Conservation (phyloP, 1,140 invertebrate species). For the Frieseomelitta varia region DNA sequence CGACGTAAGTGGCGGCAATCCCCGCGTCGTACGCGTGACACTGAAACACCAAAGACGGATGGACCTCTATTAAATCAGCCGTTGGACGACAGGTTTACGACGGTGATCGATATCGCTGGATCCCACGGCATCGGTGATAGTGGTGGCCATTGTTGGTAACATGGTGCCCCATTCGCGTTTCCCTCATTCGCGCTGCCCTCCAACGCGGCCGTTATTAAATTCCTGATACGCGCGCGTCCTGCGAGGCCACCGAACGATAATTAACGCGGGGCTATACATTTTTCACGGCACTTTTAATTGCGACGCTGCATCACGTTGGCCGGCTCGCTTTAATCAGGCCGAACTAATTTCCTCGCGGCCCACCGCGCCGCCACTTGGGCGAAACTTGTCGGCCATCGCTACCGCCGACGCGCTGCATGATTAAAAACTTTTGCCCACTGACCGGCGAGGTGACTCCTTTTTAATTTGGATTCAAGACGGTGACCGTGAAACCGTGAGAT, state of each 20-base stretch:
- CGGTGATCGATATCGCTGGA: slow-evolving; percentile 6
- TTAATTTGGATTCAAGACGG: not conserved
- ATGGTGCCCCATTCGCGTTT: not conserved
- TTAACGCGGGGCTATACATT: slow-evolving; percentile 32
- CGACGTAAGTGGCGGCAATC: slow-evolving; percentile 11
- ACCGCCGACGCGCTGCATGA: not conserved
- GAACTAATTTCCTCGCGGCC: slow-evolving; percentile 13
- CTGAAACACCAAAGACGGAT: slow-evolving; percentile 50
- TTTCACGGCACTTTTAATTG: slow-evolving; percentile 30
- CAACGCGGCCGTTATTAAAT: slow-evolving; percentile 41
- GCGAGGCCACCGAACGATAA: slow-evolving; percentile 1
- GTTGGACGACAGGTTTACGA: slow-evolving; percentile 14
- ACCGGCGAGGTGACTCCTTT: not conserved
- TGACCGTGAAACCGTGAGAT: not conserved
- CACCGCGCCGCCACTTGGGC: not conserved
- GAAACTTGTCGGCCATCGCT: not conserved
- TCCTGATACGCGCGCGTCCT: slow-evolving; percentile 6
- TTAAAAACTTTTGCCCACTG: slow-evolving; percentile 20
- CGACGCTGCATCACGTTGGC: not conserved
- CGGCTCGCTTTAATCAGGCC: slow-evolving; percentile 26
- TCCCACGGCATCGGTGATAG: not conserved
- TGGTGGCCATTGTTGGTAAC: not conserved
- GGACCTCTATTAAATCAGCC: slow-evolving; percentile 15
- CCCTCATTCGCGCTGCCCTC: not conserved
- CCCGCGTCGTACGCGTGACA: slow-evolving; percentile 23